These are phyloP conservation scores for Drosophila quadrilineata DNA, from an alignment of 1,140 invertebrate genomes.

Conservation along the genomic window DNA sequence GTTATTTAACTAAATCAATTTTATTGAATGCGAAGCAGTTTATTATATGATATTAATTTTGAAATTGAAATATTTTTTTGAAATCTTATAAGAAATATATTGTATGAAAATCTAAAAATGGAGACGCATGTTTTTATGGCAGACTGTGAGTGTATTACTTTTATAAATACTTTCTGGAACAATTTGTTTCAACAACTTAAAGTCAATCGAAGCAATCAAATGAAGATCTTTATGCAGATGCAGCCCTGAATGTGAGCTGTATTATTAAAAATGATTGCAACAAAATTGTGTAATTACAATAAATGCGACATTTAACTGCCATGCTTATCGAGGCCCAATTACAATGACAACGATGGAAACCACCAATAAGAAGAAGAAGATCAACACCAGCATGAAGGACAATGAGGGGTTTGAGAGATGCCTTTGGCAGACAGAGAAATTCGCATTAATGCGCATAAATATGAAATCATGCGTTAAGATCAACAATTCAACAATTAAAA, in stretches of 20 bases:
- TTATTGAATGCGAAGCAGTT: too few species aligned
- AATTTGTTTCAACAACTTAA: conserved; percentile 45
- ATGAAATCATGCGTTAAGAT: conserved; percentile 80
- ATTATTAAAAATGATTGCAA: conserved; percentile 58
- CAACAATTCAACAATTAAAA: conserved; percentile 80
- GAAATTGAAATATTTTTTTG: too few species aligned
- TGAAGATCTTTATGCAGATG: conserved; percentile 23
- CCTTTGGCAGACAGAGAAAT: conserved; percentile 41
- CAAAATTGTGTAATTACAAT: conserved; percentile 70
- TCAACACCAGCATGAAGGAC: background rate
- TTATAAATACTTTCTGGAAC: too few species aligned
- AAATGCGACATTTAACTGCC: conserved; percentile 77
- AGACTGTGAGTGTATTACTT: too few species aligned
- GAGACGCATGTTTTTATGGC: too few species aligned
- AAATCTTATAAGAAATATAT: too few species aligned
- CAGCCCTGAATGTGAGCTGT: too few species aligned
- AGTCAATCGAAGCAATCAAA: conserved; percentile 40
- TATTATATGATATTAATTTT: too few species aligned
- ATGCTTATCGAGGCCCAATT: conserved; percentile 72
- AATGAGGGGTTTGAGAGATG: conserved; percentile 33
- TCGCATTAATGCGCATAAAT: conserved; percentile 78
- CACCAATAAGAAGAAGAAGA: background rate
- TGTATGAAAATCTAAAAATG: too few species aligned
- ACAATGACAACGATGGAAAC: conserved; percentile 59
- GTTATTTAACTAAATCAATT: too few species aligned